phyloP scores from a whole-genome alignment of 53 echinoderm and acorn worm species.

The Temnopleurus reevesii region DNA sequence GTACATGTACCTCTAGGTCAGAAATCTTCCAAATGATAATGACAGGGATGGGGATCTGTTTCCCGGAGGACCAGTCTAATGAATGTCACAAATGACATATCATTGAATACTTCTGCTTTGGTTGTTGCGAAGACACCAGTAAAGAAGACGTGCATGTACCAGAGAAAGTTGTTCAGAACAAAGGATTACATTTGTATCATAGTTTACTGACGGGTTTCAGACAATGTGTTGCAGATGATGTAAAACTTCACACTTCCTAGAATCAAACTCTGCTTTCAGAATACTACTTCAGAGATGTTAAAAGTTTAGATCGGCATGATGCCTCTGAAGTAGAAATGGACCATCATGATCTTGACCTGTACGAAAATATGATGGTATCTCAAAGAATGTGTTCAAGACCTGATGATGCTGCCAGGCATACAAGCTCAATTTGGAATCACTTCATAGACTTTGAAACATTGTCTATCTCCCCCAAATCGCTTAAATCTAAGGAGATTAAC shows the following conservation, averaged over 20 bases:
- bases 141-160: neutral
- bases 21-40: neutral
- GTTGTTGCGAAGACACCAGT: neutral
- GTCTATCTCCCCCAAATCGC: neutral
- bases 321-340: neutral
- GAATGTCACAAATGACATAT: neutral
- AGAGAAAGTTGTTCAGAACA: neutral
- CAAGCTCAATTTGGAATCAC: neutral
- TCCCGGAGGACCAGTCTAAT: neutral
- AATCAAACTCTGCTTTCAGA: neutral
- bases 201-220: neutral
- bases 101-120: neutral
- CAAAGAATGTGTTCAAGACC: neutral
- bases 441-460: neutral
- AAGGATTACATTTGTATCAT: neutral
- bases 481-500: neutral
- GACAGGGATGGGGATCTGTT: neutral
- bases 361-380: neutral
- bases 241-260: neutral
- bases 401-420: neutral
- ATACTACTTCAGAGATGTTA: neutral
- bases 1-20: neutral
- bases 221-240: neutral
- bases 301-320: neutral
- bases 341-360: neutral